A percentile compares a stretch with the other conserved stretches of the same genome.
Evolutionary conservation across 2,113 vertebrate genomes (phyloP).

Genomic region (Ophiodon elongatus): DNA sequence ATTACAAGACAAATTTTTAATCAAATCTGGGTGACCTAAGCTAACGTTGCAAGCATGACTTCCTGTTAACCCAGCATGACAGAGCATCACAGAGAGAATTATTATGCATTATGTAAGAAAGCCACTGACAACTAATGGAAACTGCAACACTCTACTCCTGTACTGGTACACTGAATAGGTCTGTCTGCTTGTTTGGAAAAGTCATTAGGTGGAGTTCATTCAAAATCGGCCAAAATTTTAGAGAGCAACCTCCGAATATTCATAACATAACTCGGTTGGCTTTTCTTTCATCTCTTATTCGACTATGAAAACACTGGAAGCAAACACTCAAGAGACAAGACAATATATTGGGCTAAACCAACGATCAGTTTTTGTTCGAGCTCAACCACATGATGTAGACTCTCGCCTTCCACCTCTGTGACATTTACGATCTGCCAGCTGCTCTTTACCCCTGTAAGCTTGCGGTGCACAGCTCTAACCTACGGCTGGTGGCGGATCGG

Average conservation of each 20-base stretch:
- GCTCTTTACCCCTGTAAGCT: no score
- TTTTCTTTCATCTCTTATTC: no score
- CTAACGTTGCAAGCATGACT: background rate
- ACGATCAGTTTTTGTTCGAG: background rate
- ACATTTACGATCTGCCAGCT: background rate
- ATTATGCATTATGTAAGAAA: slow-evolving; percentile 2
- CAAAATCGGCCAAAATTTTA: slow-evolving; percentile 7
- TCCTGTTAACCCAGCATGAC: slow-evolving; percentile 6
- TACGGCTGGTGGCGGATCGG: slow-evolving; percentile 54
- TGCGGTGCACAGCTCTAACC: slow-evolving; percentile 5
- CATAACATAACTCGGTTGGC: background rate
- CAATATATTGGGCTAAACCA: background rate
- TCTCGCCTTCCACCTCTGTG: background rate
- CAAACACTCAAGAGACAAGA: background rate
- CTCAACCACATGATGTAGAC: background rate
- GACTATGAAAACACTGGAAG: background rate
- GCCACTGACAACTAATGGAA: background rate
- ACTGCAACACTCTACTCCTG: slow-evolving; percentile 12
- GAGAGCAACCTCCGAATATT: background rate
- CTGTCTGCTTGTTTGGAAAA: slow-evolving; percentile 28
- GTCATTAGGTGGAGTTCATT: slow-evolving; percentile 13
- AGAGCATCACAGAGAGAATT: background rate
- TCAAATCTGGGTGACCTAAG: background rate
- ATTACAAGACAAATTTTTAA: background rate
- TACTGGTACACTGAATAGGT: background rate